A percentile compares a stretch with the other conserved stretches of the same genome.
Evolutionary conservation across 2,797 vertebrate genomes (phyloP).

Genomic region (Coreius guichenoti): DNA sequence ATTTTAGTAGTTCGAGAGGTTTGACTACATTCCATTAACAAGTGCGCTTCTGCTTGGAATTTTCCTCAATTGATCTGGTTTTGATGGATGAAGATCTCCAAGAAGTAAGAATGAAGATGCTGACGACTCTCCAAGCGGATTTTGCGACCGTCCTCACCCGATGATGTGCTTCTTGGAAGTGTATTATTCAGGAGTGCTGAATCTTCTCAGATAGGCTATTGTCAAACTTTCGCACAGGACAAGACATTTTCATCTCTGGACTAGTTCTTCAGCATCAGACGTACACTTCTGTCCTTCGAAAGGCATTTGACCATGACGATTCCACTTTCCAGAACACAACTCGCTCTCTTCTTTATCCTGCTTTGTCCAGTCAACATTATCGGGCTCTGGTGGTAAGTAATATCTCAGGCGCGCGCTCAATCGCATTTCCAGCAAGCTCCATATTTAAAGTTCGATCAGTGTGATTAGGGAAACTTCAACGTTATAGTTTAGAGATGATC

Average conservation of each 20-base stretch:
- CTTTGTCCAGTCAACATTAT: conserved; percentile 94
- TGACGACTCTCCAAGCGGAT: conserved; percentile 65
- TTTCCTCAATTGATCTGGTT: conserved; percentile 53
- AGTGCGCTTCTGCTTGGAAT: conserved; percentile 60
- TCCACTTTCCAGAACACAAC: conserved; percentile 85
- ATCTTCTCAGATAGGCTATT: conserved; percentile 15
- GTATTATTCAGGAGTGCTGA: conserved; percentile 54
- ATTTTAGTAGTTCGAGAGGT: conserved; percentile 45
- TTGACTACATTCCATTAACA: conserved; percentile 49
- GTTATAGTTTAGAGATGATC: not conserved
- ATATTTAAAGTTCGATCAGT: conserved; percentile 3
- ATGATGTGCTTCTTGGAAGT: conserved; percentile 59
- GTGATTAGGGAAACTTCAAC: not conserved
- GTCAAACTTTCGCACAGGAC: not conserved
- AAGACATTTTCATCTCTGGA: conserved; percentile 17
- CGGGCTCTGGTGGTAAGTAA: conserved; percentile 93
- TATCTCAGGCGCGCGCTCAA: conserved; percentile 11
- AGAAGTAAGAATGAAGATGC: conserved; percentile 71
- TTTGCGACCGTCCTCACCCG: conserved; percentile 53
- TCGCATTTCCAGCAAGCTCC: not conserved
- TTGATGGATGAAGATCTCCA: conserved; percentile 48
- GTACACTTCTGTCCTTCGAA: conserved; percentile 34
- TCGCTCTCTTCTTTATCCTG: conserved; percentile 90
- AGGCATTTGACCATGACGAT: conserved; percentile 62
- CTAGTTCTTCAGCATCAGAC: conserved; percentile 31